Base-by-base conservation (phyloP, 2,888 invertebrate genomes). In the Plusia festucae region DNA sequence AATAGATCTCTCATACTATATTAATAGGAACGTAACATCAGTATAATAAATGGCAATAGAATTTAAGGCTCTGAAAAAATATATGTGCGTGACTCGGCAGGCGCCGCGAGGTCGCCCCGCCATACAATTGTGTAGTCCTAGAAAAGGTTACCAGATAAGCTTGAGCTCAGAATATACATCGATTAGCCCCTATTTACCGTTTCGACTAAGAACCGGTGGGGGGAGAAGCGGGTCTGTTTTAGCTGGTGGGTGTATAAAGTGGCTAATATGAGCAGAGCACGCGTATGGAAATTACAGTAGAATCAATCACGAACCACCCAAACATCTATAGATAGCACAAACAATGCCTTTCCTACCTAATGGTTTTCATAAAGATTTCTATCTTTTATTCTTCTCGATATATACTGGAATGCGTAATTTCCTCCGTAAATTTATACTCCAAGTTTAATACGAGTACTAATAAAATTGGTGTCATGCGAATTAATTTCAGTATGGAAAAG, bases 231-330 rank as follows among this genome's bases (percentile, higher is more conserved):
- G 89, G 30, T 84, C 88, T 70, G 58, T 16, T 70, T 78, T 79
- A 46, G 49, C 74, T 91, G 91, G 93, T 89, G 87, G 84, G 85
- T 86, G 83, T 88, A 88, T 88, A 91, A 90, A 92, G 90, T 92
- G 90, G 93, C 91, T 93, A 93, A 94, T 94, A 92, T 90, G 92
- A 91, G 87, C 90, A 87, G 90, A 92, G 88, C 93, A 93, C 93
- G 93, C 93, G 93, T 94, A 94, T 93, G 94, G 93, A 94, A 94
- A 94, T 94, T 93, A 93, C 92, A 89, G 90, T 90, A 87, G 87
- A 94, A 94, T 94, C 94, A 94, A 94, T 94, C 94, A 94, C 93
- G 93, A 91, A 90, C 88, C 86, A 84, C 87, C 90, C 87, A 91
- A 93, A 93, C 90, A 91, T 90, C 83, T 83, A 85, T 83, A 90